Base-by-base conservation (phyloP, 2,888 invertebrate species). In the Apotomis betuletana region DNA sequence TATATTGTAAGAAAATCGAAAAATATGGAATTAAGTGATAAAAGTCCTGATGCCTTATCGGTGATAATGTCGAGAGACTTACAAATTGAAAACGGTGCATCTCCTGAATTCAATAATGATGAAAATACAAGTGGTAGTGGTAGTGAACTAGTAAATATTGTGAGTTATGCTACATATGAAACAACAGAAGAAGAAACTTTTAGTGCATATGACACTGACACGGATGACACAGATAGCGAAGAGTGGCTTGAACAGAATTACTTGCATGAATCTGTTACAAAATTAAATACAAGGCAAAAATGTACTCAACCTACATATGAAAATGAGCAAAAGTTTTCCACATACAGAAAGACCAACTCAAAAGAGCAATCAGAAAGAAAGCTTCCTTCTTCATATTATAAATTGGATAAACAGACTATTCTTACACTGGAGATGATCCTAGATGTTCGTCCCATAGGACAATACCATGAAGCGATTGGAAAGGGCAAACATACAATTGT, bases 301-400 rank as follows among this genome's bases (percentile, higher is more conserved):
- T 49, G 9, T 49, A 8, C 8, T 9, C 5, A 49, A 3, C 10
- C 10, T 9, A 49, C 49, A 49, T 49, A 6, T 49, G 3, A 10
- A 49, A 49, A 9, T 3, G 49, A 49, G 10, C 8, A 10, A 9
- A 49, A 49, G 10, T 49, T 9, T 2, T 49, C 49, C 9, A 49
- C 49, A 49, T 49, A 49, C 49, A 49, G 49, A 49, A 49, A 49
- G 9, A 49, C 49, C 3, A 9, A 9, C 10, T 49, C 49, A 49
- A 49, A 49, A 49, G 49, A 49, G 63, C 59, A 46, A 62, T 1
- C 10, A 52, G 15, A 49, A 49, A 49, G 49, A 49, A 49, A 49
- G 3, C 9, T 49, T 9, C 49, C 49, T 49, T 49, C 49, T 49
- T 49, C 49, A 49, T 49, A 49, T 49, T 49, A 10, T 49, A 49